These are phyloP conservation scores for Mixornis gularis DNA, from an alignment of 2,113 vertebrate species.

Conservation along the genomic window DNA sequence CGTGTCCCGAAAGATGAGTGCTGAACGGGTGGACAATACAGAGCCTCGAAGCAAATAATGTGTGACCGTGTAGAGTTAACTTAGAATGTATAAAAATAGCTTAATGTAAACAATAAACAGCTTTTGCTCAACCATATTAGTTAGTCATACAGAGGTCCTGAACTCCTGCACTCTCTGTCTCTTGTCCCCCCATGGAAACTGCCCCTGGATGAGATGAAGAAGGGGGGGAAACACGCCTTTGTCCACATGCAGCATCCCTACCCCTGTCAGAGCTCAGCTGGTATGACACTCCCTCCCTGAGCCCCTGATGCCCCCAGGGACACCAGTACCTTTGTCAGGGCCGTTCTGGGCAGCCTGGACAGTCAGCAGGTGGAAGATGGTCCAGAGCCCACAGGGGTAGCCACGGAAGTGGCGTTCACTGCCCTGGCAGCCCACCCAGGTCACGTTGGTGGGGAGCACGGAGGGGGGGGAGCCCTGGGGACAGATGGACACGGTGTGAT, in stretches of 20 bases:
- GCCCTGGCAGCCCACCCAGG: conserved; percentile 90
- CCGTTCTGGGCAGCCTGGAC: conserved; percentile 71
- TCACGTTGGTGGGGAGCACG: conserved; percentile 70
- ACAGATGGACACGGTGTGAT: accelerated
- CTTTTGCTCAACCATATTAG: too few relatives aligned
- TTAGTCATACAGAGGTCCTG: too few relatives aligned
- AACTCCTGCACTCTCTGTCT: not conserved
- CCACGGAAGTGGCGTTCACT: conserved; percentile 79
- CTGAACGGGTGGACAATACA: too few relatives aligned
- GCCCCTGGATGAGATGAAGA: accelerated
- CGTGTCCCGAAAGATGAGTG: too few relatives aligned
- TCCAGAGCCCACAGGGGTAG: conserved; percentile 90
- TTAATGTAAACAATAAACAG: too few relatives aligned
- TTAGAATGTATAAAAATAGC: too few relatives aligned
- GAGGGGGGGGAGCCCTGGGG: not conserved
- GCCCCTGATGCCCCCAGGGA: accelerated
- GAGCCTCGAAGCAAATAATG: too few relatives aligned
- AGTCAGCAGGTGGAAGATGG: conserved; percentile 87
- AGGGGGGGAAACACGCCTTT: not conserved
- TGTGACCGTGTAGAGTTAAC: too few relatives aligned
- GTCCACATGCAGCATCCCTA: not conserved
- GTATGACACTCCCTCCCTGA: not conserved
- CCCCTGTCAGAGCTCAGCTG: accelerated
- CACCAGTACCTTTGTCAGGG: conserved; percentile 27
- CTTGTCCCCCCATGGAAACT: not conserved